A percentile compares a stretch with the other conserved stretches of the same genome.
phyloP scores from a whole-genome alignment of 1,140 invertebrate species.

The Rhopalosiphum maidis region DNA sequence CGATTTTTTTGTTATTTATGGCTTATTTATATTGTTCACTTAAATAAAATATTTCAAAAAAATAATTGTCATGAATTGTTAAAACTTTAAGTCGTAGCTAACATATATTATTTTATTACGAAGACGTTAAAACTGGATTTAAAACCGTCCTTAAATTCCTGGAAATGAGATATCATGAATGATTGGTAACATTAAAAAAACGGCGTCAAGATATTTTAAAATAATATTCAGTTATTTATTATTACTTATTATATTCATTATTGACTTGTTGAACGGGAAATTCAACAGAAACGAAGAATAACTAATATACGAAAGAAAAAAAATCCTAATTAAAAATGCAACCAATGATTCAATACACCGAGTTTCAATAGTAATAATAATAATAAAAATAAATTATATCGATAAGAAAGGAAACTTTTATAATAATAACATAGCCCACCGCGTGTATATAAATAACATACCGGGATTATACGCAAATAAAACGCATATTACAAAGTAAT shows the following conservation, averaged over 20 bases:
- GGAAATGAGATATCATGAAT: neutral
- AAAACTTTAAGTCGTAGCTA: neutral
- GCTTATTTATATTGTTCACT: neutral
- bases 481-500: neutral
- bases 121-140: neutral
- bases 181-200: neutral
- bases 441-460: neutral
- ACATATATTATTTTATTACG: neutral
- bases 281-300: neutral
- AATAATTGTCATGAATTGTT: neutral
- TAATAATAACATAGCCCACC: too few relatives aligned
- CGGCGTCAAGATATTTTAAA: neutral
- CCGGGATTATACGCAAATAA: neutral
- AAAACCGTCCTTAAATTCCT: neutral
- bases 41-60: neutral
- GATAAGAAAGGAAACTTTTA: too few relatives aligned
- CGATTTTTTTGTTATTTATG: neutral
- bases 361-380: neutral
- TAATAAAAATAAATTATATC: too few relatives aligned
- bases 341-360: neutral
- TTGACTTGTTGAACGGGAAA: neutral
- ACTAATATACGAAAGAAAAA: neutral
- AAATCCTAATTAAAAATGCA: neutral
- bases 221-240: neutral
- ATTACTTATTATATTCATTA: too few relatives aligned